phyloP scores from a whole-genome alignment of 1,140 invertebrate species.

The Hyles euphorbiae region DNA sequence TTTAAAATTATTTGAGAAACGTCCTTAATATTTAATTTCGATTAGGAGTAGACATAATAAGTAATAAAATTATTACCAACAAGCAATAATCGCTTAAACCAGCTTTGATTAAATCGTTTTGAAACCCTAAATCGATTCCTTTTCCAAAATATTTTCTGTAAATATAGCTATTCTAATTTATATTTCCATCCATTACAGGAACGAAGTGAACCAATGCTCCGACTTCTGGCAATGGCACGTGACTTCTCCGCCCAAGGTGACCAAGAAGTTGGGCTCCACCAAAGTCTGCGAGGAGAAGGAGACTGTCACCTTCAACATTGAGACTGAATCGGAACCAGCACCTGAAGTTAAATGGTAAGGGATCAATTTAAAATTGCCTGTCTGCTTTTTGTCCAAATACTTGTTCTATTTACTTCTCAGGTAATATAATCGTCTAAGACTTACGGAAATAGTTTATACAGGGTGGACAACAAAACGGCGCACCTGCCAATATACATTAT shows the following conservation, averaged over 20 bases:
- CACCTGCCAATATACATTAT: too few species aligned
- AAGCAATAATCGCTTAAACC: too few species aligned
- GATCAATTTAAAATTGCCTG: neutral
- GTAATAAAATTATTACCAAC: too few species aligned
- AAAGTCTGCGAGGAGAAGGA: slow-evolving; percentile 86
- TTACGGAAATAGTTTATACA: too few species aligned
- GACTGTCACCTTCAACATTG: slow-evolving; percentile 85
- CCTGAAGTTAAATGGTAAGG: slow-evolving; percentile 87
- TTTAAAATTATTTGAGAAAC: too few species aligned
- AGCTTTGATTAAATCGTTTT: too few species aligned
- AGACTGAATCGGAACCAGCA: slow-evolving; percentile 89
- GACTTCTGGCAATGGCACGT: slow-evolving; percentile 89
- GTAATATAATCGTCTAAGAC: too few species aligned
- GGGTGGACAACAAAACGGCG: too few species aligned
- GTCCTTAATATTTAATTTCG: too few species aligned
- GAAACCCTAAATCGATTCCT: too few species aligned
- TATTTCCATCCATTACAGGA: slow-evolving; percentile 56
- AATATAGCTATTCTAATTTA: neutral
- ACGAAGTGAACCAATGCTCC: slow-evolving; percentile 91
- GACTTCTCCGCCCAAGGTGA: slow-evolving; percentile 85
- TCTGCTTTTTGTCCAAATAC: neutral
- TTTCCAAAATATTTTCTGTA: neutral
- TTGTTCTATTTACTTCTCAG: too few species aligned
- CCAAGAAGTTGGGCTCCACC: slow-evolving; percentile 80
- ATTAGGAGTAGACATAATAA: too few species aligned